Conservation (phyloP, 2,113 vertebrate species). For the Eulemur macaco region DNA sequence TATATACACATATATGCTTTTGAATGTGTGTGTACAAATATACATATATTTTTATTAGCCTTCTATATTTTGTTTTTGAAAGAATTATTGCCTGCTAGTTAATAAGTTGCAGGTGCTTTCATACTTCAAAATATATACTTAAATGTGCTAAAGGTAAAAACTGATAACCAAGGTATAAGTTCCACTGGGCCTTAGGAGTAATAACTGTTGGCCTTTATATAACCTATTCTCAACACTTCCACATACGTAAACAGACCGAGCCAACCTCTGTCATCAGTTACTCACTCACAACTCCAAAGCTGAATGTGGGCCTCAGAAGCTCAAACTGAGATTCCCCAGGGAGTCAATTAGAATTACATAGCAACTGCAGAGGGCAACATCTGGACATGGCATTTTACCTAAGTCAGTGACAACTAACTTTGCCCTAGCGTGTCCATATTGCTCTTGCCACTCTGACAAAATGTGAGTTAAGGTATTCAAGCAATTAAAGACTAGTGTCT, state of each 20-base stretch:
- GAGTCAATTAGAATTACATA: conserved; percentile 63
- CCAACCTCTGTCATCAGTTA: conserved; percentile 55
- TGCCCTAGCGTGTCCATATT: neutral
- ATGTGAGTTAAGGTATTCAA: neutral
- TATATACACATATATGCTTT: neutral
- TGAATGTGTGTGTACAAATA: neutral
- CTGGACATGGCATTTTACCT: conserved; percentile 44
- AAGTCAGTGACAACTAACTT: conserved; percentile 2
- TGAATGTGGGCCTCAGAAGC: neutral
- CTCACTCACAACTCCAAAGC: conserved; percentile 28
- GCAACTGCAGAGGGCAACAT: neutral
- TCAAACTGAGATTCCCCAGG: neutral
- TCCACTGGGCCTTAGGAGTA: neutral
- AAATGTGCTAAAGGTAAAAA: conserved; percentile 24
- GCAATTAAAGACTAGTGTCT: neutral
- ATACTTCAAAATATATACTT: conserved; percentile 11
- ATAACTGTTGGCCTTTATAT: conserved; percentile 9
- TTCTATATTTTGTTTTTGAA: conserved; percentile 35
- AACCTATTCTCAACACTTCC: conserved; percentile 54
- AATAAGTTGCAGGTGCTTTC: conserved; percentile 29
- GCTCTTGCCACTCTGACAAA: neutral
- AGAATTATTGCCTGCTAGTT: neutral
- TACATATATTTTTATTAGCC: neutral
- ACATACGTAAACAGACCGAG: neutral
- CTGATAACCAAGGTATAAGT: neutral